phyloP scores from a whole-genome alignment of 2,113 vertebrate species.

The Nicator chloris region DNA sequence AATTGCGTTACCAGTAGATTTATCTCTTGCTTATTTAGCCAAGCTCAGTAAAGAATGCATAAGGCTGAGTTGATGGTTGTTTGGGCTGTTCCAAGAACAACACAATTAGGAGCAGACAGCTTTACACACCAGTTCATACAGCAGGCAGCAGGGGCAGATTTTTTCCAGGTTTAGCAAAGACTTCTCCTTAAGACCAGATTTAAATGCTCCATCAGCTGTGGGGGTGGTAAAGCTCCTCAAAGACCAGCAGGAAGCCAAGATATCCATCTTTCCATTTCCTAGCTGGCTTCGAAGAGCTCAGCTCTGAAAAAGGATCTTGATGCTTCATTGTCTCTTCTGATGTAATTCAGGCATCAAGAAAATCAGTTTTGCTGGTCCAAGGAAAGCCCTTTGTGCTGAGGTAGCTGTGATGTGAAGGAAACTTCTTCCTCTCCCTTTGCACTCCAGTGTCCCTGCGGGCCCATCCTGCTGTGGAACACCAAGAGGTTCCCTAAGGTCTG shows the following conservation, averaged over 20 bases:
- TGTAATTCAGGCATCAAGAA: neutral
- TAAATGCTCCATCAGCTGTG: neutral
- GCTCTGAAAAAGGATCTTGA: neutral
- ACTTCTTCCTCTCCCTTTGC: neutral
- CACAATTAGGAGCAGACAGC: neutral
- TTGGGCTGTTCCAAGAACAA: conserved; percentile 6
- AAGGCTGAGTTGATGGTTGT: neutral
- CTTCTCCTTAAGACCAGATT: neutral
- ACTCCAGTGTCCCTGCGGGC: neutral
- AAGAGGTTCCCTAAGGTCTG: neutral
- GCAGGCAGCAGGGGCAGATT: neutral
- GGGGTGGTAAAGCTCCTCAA: neutral
- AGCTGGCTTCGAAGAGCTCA: neutral
- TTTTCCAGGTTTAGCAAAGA: neutral
- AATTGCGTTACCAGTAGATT: conserved; percentile 45
- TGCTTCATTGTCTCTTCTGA: neutral
- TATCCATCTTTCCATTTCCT: neutral
- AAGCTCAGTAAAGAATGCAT: neutral
- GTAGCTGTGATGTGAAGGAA: neutral
- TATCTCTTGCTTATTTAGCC: conserved; percentile 50
- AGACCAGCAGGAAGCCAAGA: neutral
- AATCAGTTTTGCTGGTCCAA: neutral
- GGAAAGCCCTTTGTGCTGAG: neutral
- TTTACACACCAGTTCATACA: neutral
- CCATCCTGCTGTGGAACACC: neutral